Evolutionary conservation across 2,888 invertebrate genomes (phyloP).

Genomic region (Drosophila mercatorum): DNA sequence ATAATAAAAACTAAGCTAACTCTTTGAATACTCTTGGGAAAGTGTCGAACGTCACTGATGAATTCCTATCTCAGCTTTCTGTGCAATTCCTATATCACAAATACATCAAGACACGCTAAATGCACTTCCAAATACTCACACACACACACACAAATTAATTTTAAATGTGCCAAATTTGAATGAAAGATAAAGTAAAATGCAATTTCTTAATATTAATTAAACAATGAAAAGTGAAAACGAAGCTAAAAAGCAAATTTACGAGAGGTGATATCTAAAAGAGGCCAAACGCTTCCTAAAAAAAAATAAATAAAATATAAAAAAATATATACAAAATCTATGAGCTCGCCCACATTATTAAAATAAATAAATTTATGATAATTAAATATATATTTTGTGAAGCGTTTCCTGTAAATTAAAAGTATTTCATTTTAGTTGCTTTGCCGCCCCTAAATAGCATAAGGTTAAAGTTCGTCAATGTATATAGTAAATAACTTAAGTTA

Average conservation of each 20-base stretch:
- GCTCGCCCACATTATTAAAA: conserved; percentile 42
- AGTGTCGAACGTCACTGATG: conserved; percentile 59
- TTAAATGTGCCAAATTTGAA: conserved; percentile 77
- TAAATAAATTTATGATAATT: conserved; percentile 3
- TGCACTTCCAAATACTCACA: conserved; percentile 78
- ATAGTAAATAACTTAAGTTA: conserved; percentile 20
- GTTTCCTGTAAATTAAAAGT: conserved; percentile 65
- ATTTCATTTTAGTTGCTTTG: conserved; percentile 55
- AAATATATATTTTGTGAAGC: conserved; percentile 26
- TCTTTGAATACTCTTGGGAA: conserved; percentile 56
- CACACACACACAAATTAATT: conserved; percentile 66
- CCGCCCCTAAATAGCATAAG: conserved; percentile 53
- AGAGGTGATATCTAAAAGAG: conserved; percentile 78
- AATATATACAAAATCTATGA: conserved; percentile 28
- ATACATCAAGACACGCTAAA: conserved; percentile 46
- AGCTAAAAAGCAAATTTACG: conserved; percentile 72
- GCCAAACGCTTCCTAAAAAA: conserved; percentile 74
- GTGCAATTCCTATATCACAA: conserved; percentile 76
- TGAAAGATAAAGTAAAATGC: conserved; percentile 41
- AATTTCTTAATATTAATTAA: conserved; percentile 47
- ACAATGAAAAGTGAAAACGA: conserved; percentile 58
- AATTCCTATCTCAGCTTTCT: conserved; percentile 81
- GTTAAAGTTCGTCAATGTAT: conserved; percentile 25
- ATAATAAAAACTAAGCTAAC: conserved; percentile 37
- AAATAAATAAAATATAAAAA: conserved; percentile 24